Conservation (phyloP, 2,113 vertebrate species). For the Boleophthalmus pectinirostris region DNA sequence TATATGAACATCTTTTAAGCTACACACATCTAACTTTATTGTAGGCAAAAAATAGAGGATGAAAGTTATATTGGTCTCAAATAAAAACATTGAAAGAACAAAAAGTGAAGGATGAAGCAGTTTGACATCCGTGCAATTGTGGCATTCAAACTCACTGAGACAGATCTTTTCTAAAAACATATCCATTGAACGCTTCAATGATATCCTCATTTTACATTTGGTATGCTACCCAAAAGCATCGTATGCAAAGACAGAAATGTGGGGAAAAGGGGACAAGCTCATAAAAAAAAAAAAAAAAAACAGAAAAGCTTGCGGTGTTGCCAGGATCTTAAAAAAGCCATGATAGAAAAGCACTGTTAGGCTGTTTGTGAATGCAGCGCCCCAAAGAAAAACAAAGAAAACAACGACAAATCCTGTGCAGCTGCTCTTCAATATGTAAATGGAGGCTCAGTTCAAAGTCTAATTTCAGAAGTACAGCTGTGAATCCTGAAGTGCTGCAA, state of each 20-base stretch:
- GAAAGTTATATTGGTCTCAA: slow-evolving; percentile 1
- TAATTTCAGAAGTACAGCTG: slow-evolving; percentile 59
- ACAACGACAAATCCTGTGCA: slow-evolving; percentile 55
- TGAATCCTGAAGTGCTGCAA: slow-evolving; percentile 30
- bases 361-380: slow-evolving; percentile 45
- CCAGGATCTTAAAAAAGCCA: slow-evolving; percentile 49
- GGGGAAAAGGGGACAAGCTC: slow-evolving; percentile 17
- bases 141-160: slow-evolving; percentile 12
- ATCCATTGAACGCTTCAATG: slow-evolving; percentile 26
- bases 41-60: neutral
- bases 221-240: slow-evolving; percentile 44
- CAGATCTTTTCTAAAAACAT: slow-evolving; percentile 28
- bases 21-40: neutral
- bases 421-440: slow-evolving; percentile 68
- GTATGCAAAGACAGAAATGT: slow-evolving; percentile 35
- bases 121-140: slow-evolving; percentile 14
- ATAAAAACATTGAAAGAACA: slow-evolving; percentile 4
- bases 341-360: slow-evolving; percentile 47
- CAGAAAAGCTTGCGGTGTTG: slow-evolving; percentile 47
- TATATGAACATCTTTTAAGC: neutral
- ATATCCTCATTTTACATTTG: slow-evolving; percentile 45
- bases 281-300: slow-evolving; percentile 42
- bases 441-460: slow-evolving; percentile 46
- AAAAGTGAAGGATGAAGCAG: slow-evolving; percentile 19
- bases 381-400: slow-evolving; percentile 53